A percentile compares a stretch with the other conserved stretches of the same genome.
Evolutionary conservation across 2,797 vertebrate species (phyloP).

Genomic region (Epinephelus coioides): DNA sequence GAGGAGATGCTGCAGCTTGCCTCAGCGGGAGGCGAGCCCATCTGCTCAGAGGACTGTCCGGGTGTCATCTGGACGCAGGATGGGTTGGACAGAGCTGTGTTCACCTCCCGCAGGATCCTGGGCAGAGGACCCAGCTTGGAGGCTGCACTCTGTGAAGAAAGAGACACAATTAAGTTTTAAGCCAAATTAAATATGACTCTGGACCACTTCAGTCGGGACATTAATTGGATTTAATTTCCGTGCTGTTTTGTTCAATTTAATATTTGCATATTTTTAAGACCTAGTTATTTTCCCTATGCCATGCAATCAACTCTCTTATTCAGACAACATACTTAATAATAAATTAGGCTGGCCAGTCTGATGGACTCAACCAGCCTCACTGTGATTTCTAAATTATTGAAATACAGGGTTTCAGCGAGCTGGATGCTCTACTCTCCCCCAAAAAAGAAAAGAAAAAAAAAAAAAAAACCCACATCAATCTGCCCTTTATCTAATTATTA

Average conservation of each 20-base stretch:
- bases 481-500: constrained; percentile 58
- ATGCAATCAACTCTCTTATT: constrained; percentile 50
- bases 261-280: constrained; percentile 48
- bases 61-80: constrained; percentile 86
- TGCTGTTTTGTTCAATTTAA: constrained; percentile 32
- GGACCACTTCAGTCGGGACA: constrained; percentile 2
- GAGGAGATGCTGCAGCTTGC: constrained; percentile 92
- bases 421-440: constrained; percentile 16
- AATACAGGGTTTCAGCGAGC: constrained; percentile 44
- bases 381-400: constrained; percentile 74
- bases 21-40: constrained; percentile 87
- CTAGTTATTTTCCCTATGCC: constrained; percentile 22
- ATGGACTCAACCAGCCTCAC: constrained; percentile 53
- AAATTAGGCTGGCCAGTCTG: constrained; percentile 39
- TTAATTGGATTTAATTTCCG: constrained; percentile 39
- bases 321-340: constrained; percentile 70
- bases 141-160: constrained; percentile 84
- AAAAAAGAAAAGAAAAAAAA: background rate
- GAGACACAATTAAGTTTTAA: constrained; percentile 22
- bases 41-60: constrained; percentile 82
- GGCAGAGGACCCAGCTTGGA: constrained; percentile 95
- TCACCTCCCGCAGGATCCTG: constrained; percentile 95
- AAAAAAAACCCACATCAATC: constrained; percentile 6
- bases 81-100: constrained; percentile 91
- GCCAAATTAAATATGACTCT: constrained; percentile 24